Percentiles rank a stretch among this genome's conserved stretches.
phyloP scores from a whole-genome alignment of 2,113 vertebrate genomes.

The Chloebia gouldiae region DNA sequence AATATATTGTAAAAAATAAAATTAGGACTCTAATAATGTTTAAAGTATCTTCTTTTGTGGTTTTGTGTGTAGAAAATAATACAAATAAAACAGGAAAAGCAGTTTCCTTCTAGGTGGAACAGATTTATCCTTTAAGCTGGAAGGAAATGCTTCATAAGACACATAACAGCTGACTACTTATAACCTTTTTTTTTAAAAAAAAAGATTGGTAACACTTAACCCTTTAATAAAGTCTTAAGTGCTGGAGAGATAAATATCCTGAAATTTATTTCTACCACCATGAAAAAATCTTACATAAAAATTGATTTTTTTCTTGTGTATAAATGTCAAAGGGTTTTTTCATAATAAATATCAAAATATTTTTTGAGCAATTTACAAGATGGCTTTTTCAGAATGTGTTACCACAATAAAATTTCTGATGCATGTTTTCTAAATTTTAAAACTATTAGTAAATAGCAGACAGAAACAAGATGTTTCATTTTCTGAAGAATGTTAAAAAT shows the following conservation, averaged over 20 bases:
- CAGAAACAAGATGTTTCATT: not conserved
- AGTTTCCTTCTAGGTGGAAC: not conserved
- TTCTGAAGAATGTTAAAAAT: not conserved
- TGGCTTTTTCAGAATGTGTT: not conserved
- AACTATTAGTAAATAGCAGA: not conserved
- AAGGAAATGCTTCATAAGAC: not conserved
- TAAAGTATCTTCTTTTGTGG: not conserved
- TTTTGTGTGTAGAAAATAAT: not conserved
- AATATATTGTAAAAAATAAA: not conserved
- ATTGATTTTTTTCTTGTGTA: not conserved
- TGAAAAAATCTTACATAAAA: not conserved
- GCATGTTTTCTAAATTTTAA: not conserved
- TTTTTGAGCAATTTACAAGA: constrained; percentile 15
- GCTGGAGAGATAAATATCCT: not conserved
- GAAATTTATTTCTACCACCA: not conserved
- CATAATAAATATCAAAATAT: not conserved
- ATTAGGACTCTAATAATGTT: not conserved
- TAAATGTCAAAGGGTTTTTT: not conserved
- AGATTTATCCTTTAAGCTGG: not conserved
- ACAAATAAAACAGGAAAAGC: not conserved
- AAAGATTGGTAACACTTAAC: not conserved
- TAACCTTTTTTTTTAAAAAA: not conserved
- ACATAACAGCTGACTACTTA: not conserved
- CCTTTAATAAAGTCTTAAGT: not conserved
- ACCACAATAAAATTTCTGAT: constrained; percentile 33